Percentiles rank a stretch among this genome's conserved stretches.
These are phyloP conservation scores for Nicator chloris DNA, from an alignment of 2,113 vertebrate genomes.

Conservation along the genomic window DNA sequence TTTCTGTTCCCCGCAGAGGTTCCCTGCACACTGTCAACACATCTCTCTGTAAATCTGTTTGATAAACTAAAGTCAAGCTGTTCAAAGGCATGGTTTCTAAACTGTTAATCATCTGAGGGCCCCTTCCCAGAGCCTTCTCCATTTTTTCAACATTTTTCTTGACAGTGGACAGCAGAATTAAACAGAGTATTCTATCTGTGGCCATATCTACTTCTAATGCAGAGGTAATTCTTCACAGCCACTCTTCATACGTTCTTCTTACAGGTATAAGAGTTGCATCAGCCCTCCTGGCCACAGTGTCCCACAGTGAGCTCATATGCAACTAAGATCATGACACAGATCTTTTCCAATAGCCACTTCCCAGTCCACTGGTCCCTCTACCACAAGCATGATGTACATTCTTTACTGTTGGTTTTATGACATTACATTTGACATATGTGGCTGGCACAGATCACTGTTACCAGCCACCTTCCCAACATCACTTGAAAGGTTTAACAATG, in stretches of 20 bases:
- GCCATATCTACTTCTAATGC: not conserved
- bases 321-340: not conserved
- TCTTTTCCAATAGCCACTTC: not conserved
- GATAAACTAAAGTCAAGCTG: conserved; percentile 23
- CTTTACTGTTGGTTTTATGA: not conserved
- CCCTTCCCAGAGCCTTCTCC: not conserved
- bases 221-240: not conserved
- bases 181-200: not conserved
- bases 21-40: conserved; percentile 9
- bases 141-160: not conserved
- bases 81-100: not conserved
- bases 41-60: not conserved
- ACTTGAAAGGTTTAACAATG: not conserved
- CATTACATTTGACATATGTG: not conserved
- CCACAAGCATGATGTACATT: not conserved
- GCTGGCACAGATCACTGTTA: not conserved
- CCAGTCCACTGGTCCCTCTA: not conserved
- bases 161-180: not conserved
- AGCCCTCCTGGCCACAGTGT: not conserved
- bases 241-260: not conserved
- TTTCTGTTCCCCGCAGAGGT: conserved; percentile 19
- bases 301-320: not conserved
- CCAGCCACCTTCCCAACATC: not conserved
- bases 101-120: not conserved
- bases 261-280: not conserved